Base-by-base conservation (phyloP, 2,113 vertebrate species). In the Notiomystis cincta region DNA sequence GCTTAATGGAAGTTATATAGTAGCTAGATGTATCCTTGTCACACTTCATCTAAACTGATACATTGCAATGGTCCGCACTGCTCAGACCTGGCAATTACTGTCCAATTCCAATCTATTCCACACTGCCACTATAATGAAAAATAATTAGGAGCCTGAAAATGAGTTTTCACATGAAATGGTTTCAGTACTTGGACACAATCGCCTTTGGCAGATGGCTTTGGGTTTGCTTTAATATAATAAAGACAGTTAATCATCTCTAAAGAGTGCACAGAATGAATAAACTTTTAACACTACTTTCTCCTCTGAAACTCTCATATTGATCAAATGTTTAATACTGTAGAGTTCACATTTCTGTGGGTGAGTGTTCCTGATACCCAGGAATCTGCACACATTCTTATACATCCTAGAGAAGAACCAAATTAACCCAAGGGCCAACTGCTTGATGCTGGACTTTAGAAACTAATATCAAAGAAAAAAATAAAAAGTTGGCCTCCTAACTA, bases 121-220 rank as follows among this genome's bases (percentile, higher is more conserved):
- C 98, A 98, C 98, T 98, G 98, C 98, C 98, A 98, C 98, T 98
- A 98, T 99, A 99, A 99, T 99, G 98, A 99, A 99, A 99, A 99
- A 99, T 99, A 99, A 99, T 99, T 99, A 99, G 98, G 98, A 99
- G 98, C 97, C 98, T 98, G 99, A 99, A 99, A 99, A 99, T 99
- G 98, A 99, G 99, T 99, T 99, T 99, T 99, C 98, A 98, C 98
- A 98, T 99, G 98, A 99, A 99, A 99, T 99, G 98, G 98, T 98
- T 99, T 99, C 98, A 97, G 98, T 98, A 98, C 98, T 98, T 99
- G 99, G 99, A 98, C 98, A 99, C 98, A 99, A 99, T 99, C 98
- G 98, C 98, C 98, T 98, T 99, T 99, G 99, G 98, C 99, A 99
- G 99, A 99, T 98, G 98, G 98, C 98, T 98, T 98, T 97, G 95